Percentiles rank a stretch among this genome's conserved stretches.
These are phyloP conservation scores for Onychostoma macrolepis DNA, from an alignment of 2,113 vertebrate genomes.

Conservation along the genomic window DNA sequence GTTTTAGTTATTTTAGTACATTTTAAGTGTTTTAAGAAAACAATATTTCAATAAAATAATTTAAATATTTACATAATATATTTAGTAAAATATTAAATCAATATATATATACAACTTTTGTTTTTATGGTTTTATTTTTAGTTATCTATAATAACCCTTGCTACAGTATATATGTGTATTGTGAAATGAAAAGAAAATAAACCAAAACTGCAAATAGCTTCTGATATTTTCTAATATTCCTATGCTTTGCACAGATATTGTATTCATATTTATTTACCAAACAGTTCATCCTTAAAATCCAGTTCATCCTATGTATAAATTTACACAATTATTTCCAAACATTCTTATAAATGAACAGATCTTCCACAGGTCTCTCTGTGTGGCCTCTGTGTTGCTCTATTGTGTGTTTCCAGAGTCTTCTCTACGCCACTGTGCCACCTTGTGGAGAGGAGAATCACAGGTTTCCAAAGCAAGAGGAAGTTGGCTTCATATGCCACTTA, in stretches of 20 bases:
- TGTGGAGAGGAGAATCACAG: constrained; percentile 62
- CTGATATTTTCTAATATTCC: no score
- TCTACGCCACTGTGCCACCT: constrained; percentile 72
- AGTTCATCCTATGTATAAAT: not conserved
- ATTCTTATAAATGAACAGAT: not conserved
- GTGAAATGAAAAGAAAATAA: not conserved
- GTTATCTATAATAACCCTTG: no score
- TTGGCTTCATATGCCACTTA: not conserved
- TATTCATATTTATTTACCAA: not conserved
- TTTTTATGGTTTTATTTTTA: no score
- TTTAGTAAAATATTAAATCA: no score
- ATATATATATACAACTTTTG: no score
- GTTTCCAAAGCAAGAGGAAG: not conserved
- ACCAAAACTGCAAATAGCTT: not conserved
- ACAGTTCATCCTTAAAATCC: not conserved
- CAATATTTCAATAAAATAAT: no score
- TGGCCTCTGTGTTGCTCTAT: not conserved
- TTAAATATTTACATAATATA: no score
- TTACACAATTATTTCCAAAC: not conserved
- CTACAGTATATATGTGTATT: no score
- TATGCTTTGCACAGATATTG: not conserved
- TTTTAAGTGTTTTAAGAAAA: no score
- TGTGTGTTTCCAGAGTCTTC: constrained; percentile 27
- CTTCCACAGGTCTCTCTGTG: not conserved
- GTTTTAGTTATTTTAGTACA: no score